Conservation (phyloP, 1,140 invertebrate species). For the Spodoptera frugiperda region DNA sequence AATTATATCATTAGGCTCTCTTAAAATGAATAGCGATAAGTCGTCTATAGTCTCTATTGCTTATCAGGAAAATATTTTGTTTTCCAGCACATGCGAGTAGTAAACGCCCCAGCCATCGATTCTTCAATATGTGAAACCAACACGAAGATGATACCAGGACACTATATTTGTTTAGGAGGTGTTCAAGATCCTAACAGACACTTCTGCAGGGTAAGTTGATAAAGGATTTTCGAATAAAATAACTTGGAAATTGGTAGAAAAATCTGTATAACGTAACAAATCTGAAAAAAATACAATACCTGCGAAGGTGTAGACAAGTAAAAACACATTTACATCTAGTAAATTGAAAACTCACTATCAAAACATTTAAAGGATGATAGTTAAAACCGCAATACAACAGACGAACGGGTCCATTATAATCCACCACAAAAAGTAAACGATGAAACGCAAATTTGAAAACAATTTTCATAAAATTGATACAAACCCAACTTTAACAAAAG, state of each 20-base stretch:
- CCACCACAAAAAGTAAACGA: neutral
- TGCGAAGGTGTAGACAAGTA: too few relatives aligned
- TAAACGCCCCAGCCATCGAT: conserved; percentile 74
- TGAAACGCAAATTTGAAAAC: neutral
- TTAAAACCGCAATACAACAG: neutral
- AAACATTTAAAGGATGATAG: too few relatives aligned
- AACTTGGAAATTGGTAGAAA: neutral
- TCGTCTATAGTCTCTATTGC: neutral
- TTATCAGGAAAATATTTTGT: neutral
- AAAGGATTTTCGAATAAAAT: too few relatives aligned
- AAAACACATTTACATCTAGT: too few relatives aligned
- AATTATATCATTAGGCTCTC: too few relatives aligned
- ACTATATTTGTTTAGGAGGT: conserved; percentile 74
- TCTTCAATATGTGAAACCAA: conserved; percentile 68
- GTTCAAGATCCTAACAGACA: conserved; percentile 79
- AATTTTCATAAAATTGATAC: neutral
- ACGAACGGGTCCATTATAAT: too few relatives aligned
- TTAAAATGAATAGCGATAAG: neutral
- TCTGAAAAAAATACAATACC: too few relatives aligned
- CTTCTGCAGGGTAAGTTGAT: conserved; percentile 73
- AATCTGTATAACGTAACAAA: too few relatives aligned
- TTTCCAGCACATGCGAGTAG: conserved; percentile 74
- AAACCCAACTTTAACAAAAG: conserved; percentile 4
- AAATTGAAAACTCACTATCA: too few relatives aligned
- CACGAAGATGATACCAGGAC: conserved; percentile 70